These are phyloP conservation scores for Falco naumanni DNA, from an alignment of 2,797 vertebrate genomes.

Conservation along the genomic window DNA sequence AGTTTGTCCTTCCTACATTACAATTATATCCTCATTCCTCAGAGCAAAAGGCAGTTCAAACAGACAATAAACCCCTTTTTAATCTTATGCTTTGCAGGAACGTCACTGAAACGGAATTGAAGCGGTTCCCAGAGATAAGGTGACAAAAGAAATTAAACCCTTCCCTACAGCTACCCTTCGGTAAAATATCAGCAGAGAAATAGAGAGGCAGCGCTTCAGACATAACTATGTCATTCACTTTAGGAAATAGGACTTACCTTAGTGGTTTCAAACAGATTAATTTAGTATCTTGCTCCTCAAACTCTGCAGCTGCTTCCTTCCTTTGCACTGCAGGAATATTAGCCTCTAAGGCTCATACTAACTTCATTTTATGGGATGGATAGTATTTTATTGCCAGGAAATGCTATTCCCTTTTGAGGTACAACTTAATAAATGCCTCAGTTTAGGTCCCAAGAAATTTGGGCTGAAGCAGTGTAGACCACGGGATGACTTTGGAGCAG, in stretches of 20 bases:
- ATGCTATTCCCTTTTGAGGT: background rate
- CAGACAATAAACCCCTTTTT: slow-evolving; percentile 61
- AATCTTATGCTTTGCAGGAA: background rate
- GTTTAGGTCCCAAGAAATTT: background rate
- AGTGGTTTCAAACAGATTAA: background rate
- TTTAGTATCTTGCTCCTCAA: background rate
- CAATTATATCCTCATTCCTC: slow-evolving; percentile 69
- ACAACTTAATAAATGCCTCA: background rate
- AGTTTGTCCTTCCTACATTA: slow-evolving; percentile 31
- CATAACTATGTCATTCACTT: background rate
- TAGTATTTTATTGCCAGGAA: background rate
- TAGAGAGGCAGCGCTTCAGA: background rate
- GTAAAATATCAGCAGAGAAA: slow-evolving; percentile 19
- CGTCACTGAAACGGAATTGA: slow-evolving; percentile 39
- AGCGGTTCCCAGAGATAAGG: slow-evolving; percentile 63
- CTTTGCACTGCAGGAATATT: background rate
- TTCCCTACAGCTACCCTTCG: background rate
- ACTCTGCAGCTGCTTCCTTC: background rate
- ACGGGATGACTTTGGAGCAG: background rate
- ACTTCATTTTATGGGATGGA: background rate
- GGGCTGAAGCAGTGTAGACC: background rate
- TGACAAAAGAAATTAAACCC: slow-evolving; percentile 30
- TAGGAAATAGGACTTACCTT: background rate
- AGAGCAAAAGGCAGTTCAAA: slow-evolving; percentile 59
- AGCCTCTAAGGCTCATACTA: background rate